These are phyloP conservation scores for Leucoraja erinaceus DNA, from an alignment of 2,113 vertebrate species.

Conservation along the genomic window DNA sequence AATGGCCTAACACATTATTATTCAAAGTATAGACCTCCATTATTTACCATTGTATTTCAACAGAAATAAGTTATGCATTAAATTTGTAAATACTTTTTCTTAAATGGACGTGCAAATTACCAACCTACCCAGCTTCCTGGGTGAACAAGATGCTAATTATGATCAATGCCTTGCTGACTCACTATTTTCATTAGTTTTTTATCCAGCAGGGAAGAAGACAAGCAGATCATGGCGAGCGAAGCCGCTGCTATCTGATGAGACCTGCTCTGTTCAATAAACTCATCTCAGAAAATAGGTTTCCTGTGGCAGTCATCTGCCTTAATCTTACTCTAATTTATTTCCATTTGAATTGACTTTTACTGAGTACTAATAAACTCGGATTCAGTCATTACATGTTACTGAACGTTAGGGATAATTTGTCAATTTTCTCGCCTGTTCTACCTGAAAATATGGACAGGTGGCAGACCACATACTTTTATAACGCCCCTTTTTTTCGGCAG, in stretches of 20 bases:
- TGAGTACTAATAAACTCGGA: not conserved
- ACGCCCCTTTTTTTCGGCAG: not conserved
- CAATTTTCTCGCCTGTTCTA: not conserved
- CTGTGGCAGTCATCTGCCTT: not conserved
- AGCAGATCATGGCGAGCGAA: not conserved
- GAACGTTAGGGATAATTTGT: not conserved
- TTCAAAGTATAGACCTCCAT: not conserved
- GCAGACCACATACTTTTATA: not conserved
- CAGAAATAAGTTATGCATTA: not conserved
- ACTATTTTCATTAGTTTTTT: not conserved
- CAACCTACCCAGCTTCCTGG: not conserved
- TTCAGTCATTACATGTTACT: not conserved
- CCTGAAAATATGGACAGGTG: not conserved
- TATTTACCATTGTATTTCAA: not conserved
- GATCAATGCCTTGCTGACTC: not conserved
- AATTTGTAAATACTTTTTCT: not conserved
- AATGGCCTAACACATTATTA: not conserved
- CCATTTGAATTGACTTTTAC: not conserved
- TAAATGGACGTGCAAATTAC: not conserved
- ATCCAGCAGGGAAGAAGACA: not conserved
- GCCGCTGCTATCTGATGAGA: not conserved
- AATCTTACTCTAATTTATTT: slow-evolving; percentile 10
- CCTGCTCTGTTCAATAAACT: not conserved
- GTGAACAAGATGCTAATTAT: not conserved
- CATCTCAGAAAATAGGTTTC: not conserved